These are phyloP conservation scores for Beroe forskalii DNA, from an alignment of 37 sponge, comb jelly and placozoan genomes.

Conservation along the genomic window DNA sequence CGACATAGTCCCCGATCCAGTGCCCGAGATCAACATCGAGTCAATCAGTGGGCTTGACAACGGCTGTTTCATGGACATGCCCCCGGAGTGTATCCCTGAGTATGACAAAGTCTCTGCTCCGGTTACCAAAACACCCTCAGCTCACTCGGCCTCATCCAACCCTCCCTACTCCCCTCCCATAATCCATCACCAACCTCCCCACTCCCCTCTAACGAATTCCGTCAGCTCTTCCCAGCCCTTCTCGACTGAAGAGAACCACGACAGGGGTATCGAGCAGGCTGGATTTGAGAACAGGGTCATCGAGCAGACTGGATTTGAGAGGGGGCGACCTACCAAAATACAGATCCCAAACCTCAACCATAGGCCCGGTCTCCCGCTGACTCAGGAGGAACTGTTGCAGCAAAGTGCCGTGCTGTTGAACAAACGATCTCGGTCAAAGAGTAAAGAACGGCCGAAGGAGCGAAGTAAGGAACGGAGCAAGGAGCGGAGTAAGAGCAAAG, in stretches of 20 bases:
- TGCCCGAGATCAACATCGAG: constrained; percentile 15
- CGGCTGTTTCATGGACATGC: neutral
- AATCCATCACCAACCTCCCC: neutral
- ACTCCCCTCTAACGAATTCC: neutral
- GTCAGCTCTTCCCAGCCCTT: neutral
- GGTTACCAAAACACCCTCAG: neutral
- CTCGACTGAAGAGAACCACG: constrained; percentile 5
- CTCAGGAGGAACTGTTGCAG: constrained; percentile 14
- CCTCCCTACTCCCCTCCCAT: neutral
- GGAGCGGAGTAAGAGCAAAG: neutral
- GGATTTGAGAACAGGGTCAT: too few species aligned
- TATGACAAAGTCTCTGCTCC: neutral
- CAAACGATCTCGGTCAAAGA: constrained; percentile 44
- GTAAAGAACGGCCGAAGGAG: constrained; percentile 41
- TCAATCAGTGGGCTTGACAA: neutral
- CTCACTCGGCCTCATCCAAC: neutral
- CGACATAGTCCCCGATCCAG: neutral
- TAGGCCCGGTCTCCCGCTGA: neutral
- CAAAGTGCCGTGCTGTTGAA: constrained; percentile 38
- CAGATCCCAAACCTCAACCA: constrained; percentile 3
- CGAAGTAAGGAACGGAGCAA: neutral
- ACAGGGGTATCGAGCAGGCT: neutral
- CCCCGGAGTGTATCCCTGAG: neutral
- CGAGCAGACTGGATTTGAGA: too few species aligned
- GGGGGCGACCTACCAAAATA: constrained; percentile 4